Base-by-base conservation (phyloP, 2,113 vertebrate species). In the Phainopepla nitens region DNA sequence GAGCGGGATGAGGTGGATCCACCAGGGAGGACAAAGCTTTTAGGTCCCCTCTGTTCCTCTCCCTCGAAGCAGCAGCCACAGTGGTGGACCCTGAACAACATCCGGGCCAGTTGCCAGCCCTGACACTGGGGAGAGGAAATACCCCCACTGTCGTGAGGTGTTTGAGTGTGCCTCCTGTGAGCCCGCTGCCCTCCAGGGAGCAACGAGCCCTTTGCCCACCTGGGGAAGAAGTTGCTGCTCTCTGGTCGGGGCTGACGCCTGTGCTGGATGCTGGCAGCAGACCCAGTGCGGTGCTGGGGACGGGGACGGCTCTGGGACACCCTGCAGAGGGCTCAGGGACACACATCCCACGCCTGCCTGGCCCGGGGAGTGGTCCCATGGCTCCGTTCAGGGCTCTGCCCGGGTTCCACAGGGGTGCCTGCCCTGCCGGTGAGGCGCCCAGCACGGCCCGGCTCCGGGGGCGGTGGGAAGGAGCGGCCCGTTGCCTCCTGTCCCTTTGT, bases 201-300 rank as follows among this genome's bases (percentile, higher is more conserved):
- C 54, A 61, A 33, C 70, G 19, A 81, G 7, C 25, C 29, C 73
- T 27, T 20, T 28, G 17, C 23, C 24, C 6, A 2, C 42, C 57
- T 0, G 0, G 44, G 13, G n/a, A 33, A 76, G 58, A 3, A 54
- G n/a, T 1, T 8, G n/a, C 24, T 1, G 0, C 9, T 27, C 31
- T 19, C 56, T 61, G 60, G 8, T 36, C 15, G 50, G 45, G 10
- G 3, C 19, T 24, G 56, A 15, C 19, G 7, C n/a, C 61, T 5
- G 28, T 3, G 13, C 19, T 17, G 47, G 42, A 2, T 0, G 1
- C 22, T 42, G 79, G 60, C 45, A 75, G 50, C 50, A 42, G 33
- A 5, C 19, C 11, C 7, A 0, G 3, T 1, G 3, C 4, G 2
- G 49, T 3, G n/a, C n/a, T 71, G 57, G 42, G 27, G 27, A 29